These are phyloP conservation scores for Scrobipalpa costella DNA, from an alignment of 2,888 invertebrate genomes.

Conservation along the genomic window DNA sequence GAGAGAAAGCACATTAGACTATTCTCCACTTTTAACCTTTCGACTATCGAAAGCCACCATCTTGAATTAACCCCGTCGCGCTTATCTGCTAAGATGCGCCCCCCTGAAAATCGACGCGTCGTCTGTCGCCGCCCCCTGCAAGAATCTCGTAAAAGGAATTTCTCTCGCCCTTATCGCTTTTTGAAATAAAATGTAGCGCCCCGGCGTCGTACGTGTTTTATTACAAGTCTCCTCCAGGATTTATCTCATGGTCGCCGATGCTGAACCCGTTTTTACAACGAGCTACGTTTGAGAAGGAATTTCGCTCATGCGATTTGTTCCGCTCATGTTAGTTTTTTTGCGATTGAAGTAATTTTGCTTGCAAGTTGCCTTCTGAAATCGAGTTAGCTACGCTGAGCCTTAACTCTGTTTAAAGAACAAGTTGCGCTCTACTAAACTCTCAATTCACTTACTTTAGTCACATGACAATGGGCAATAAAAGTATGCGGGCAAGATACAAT, in stretches of 20 bases:
- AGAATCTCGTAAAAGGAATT: conserved; percentile 78
- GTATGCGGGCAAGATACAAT: not conserved
- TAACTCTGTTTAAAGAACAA: conserved; percentile 1
- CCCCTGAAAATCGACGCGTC: conserved; percentile 21
- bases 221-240: conserved; percentile 75
- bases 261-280: conserved; percentile 59
- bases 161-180: conserved; percentile 79
- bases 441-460: not conserved
- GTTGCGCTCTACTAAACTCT: not conserved
- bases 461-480: not conserved
- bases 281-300: conserved; percentile 61
- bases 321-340: conserved; percentile 47
- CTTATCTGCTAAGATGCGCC: conserved; percentile 18
- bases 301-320: conserved; percentile 60
- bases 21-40: not conserved
- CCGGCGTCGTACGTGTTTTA: conserved; percentile 76
- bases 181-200: conserved; percentile 79
- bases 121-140: conserved; percentile 43
- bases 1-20: not conserved
- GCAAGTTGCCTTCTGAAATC: conserved; percentile 23
- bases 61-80: conserved; percentile 38
- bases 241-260: conserved; percentile 70
- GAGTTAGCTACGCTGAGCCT: not conserved
- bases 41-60: conserved; percentile 32
- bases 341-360: conserved; percentile 32